phyloP scores from a whole-genome alignment of 1,140 invertebrate species.

The Atta texana region DNA sequence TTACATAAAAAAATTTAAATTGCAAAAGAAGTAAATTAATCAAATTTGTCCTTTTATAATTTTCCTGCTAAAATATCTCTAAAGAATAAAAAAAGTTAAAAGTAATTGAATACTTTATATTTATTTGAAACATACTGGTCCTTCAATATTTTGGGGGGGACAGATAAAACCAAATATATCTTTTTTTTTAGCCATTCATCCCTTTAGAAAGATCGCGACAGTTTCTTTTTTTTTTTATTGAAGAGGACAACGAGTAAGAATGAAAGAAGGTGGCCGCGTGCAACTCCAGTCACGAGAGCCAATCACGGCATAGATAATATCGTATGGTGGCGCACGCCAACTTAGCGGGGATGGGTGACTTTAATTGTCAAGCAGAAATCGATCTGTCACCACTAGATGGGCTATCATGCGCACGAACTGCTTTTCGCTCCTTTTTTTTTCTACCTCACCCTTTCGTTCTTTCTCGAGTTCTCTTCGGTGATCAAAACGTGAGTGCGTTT shows the following conservation, averaged over 20 bases:
- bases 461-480: not conserved
- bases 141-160: not conserved
- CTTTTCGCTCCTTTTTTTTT: slow-evolving; percentile 56
- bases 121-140: not conserved
- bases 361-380: slow-evolving; percentile 84
- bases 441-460: not conserved
- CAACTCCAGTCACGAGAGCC: slow-evolving; percentile 70
- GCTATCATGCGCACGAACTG: slow-evolving; percentile 68
- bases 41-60: not conserved
- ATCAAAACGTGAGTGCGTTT: slow-evolving; percentile 52
- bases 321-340: slow-evolving; percentile 74
- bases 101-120: not conserved
- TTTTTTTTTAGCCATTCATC: not conserved
- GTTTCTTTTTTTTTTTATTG: slow-evolving; percentile 31
- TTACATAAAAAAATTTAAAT: too few species aligned
- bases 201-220: not conserved
- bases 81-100: not conserved
- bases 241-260: slow-evolving; percentile 39
- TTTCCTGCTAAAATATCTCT: not conserved
- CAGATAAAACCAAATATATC: not conserved
- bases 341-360: slow-evolving; percentile 76
- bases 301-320: slow-evolving; percentile 82
- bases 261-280: slow-evolving; percentile 61
- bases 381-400: slow-evolving; percentile 82
- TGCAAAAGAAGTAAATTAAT: too few species aligned